Evolutionary conservation across 1,140 invertebrate species (phyloP), one percentile per base, ranked within the genome.

Genomic region (Trissolcus basalis): DNA sequence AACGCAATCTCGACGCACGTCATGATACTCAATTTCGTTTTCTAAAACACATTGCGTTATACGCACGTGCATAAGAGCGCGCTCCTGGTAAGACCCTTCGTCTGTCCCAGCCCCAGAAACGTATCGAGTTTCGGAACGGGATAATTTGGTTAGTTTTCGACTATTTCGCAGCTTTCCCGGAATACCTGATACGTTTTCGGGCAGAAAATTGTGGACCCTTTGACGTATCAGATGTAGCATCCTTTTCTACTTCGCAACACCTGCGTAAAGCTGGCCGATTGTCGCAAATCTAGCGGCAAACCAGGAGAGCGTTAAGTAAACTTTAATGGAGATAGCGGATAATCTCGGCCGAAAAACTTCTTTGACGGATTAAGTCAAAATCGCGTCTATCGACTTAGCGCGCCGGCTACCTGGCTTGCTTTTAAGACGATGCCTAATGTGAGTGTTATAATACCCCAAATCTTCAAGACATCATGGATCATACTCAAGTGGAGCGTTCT

Each of bases 251-350:
- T n/a, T 49, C 14, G 54, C 45, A 73, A 73, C 76, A 72, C 48
- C 79, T 73, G 76, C 55, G 44, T 51, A 48, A 55, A 61, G 41
- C 44, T 27, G 13, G 5, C 67, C 55, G 63, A 61, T 60, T 56
- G 56, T 36, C 56, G 59, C 61, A 67, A 68, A 60, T 44, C 41
- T 53, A 73, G 60, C 36, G 69, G 48, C 69, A 48, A 83, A 72
- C 78, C 80, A 85, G 82, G 83, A 85, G 83, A 86, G 87, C 87
- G 86, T 89, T 87, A 88, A 89, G 85, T 83, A 73, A 86, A 87
- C 80, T 86, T 87, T 89, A 89, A 87, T 88, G 87, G 86, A 87
- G 85, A 89, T 87, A 80, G 78, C 73, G 86, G 87, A 88, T 88
- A 87, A 83, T 85, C 82, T 56, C 54, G n/a, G 51, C 11, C 14